Base-by-base conservation (phyloP, 1,140 invertebrate genomes). In the Scylla paramamosain region DNA sequence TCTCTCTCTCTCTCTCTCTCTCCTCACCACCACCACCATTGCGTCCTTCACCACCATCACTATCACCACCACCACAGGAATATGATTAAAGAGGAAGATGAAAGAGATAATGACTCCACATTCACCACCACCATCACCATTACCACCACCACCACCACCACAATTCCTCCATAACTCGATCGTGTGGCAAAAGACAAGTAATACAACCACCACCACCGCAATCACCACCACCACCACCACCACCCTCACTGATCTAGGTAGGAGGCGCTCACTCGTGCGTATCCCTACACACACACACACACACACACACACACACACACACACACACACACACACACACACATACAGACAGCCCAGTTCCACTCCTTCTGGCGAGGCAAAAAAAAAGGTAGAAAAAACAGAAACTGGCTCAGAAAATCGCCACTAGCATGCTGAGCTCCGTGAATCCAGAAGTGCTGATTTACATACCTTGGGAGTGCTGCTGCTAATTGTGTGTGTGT, bases 241-340 rank as follows among this genome's bases (percentile, higher is more conserved):
- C 32, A 29, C 32, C 83, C 4, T 25, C n/a, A 29, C 32, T 39
- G 6, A 29, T 39, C 1, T 39, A 39, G 39, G 39, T 6, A 39
- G 39, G 39, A 39, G 6, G 6, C 3, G 52, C 16, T 88, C 86
- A 45, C 86, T 88, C 86, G 31, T 46, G 31, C 86, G 31, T 48
- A 46, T 7, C 20, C 32, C 14, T n/a, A 52, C n/a, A 45, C 32
- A 91, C 46, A 52, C 46, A 91, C 32, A 45, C 25, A 90, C 45
- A 90, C 45, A 46, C 88, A 90, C 45, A 90, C 45, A 90, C 45
- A 90, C 88, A 90, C 88, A 39, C 88, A 88, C 86, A 88, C 86
- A 88, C 86, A 32, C 86, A 32, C 86, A 88, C 86, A 88, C 45
- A 4, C 31, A 46, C 31, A 46, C 4, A 12, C 45, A 88, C 4